Evolutionary conservation across 2,797 vertebrate species (phyloP).

Genomic region (Otus scops): DNA sequence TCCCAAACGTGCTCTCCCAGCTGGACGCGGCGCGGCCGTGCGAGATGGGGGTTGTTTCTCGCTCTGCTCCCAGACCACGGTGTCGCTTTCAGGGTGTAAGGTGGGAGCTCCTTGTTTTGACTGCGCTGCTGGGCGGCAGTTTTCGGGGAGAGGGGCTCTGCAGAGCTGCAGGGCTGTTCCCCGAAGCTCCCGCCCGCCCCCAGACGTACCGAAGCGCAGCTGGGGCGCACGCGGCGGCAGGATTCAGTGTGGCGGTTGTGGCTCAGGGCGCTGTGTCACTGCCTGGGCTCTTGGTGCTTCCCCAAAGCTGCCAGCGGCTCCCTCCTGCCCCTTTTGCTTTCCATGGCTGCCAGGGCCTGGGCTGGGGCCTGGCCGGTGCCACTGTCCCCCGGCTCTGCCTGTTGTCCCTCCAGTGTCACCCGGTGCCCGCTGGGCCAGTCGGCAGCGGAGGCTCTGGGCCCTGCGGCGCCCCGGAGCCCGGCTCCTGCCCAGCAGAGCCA

Average conservation of each 20-base stretch:
- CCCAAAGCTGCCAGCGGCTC: neutral
- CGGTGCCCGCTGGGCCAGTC: fast-evolving
- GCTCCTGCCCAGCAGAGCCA: neutral
- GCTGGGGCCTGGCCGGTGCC: neutral
- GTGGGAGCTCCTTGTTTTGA: neutral
- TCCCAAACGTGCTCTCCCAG: neutral
- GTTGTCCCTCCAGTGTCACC: neutral
- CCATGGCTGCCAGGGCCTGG: neutral
- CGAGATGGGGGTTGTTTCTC: neutral
- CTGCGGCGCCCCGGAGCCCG: fast-evolving
- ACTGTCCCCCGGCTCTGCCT: neutral
- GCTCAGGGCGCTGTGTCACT: neutral
- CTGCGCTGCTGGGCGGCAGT: neutral
- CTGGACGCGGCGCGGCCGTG: fast-evolving
- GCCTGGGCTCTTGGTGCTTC: neutral
- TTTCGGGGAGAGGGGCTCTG: neutral
- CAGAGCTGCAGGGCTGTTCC: neutral
- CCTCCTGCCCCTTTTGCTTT: neutral
- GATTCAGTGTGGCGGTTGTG: neutral
- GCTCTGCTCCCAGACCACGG: neutral
- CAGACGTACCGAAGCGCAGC: fast-evolving
- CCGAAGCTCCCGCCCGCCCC: neutral
- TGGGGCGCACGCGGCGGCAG: neutral
- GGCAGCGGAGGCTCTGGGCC: neutral
- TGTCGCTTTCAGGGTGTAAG: neutral